Evolutionary conservation across 2,888 invertebrate species (phyloP), one percentile per base, ranked within the genome.

Genomic region (Pandemis heparana): DNA sequence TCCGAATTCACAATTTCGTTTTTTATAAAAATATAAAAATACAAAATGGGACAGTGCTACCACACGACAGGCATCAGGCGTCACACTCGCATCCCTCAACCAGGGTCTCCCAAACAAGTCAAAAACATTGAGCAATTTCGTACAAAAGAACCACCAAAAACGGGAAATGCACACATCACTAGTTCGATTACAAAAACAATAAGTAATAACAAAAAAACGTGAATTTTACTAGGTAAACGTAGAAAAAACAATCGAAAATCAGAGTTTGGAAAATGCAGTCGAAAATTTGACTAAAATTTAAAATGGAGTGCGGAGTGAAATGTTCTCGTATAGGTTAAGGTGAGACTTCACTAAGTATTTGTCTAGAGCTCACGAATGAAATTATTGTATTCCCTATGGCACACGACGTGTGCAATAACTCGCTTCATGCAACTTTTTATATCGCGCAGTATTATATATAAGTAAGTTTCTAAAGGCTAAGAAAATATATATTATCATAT

Each of bases 11-110:
- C 90, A 88, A 90, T 89, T 89, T 90, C 86, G 86, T 91, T 92
- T 88, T 89, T 92, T 94, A 94, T 94, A 94, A 94, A 94, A 94
- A 94, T 94, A 94, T 92, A 94, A 94, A 94, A 94, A 93, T 94
- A 94, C 94, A 94, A 94, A 94, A 94, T 90, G 94, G 94, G 93
- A 94, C 92, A 92, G 91, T 91, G 93, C 92, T 88, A 92, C 87
- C 89, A 89, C 78, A 86, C 89, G 67, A 65, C 74, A 74, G 53
- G 72, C 59, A 84, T 82, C 86, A 83, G 84, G 82, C 72, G 67
- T 81, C 84, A 88, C 83, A 86, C 91, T 90, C 89, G 86, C 90
- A 87, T 87, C 89, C 89, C 88, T 87, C 86, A 86, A 83, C 87
- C 87, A 88, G 85, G 86, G 90, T 87, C 90, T 83, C 80, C 77